Evolutionary conservation across 64 coral and sea anemone genomes (phyloP).

Genomic region (Montipora foliosa): DNA sequence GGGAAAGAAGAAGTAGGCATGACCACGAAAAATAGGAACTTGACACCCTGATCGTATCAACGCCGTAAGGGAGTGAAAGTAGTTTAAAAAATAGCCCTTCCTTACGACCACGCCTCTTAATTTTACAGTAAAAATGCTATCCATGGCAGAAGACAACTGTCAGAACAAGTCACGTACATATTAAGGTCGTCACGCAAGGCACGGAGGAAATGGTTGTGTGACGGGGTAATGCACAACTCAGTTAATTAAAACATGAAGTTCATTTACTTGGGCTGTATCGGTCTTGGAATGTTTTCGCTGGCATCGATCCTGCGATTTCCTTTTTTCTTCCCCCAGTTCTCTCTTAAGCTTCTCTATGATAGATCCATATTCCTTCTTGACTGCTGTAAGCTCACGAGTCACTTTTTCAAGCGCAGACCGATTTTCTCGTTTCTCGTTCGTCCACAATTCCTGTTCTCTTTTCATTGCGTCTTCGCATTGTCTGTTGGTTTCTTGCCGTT

Average conservation of each 20-base stretch:
- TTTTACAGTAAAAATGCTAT: no score
- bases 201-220: no score
- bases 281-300: conserved; percentile 56
- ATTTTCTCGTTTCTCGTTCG: conserved; percentile 58
- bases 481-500: conserved; percentile 47
- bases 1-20: no score
- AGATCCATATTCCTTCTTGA: conserved; percentile 61
- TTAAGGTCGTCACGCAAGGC: neutral
- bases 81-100: no score
- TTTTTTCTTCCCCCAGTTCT: conserved; percentile 59
- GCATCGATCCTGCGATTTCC: conserved; percentile 18
- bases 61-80: no score
- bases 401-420: conserved; percentile 65
- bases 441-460: conserved; percentile 70
- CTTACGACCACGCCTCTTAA: no score
- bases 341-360: conserved; percentile 65
- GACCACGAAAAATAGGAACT: no score
- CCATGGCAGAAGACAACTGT: no score
- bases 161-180: no score
- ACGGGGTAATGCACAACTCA: neutral
- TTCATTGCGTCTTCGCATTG: conserved; percentile 62
- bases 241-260: neutral
- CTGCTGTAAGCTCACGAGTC: conserved; percentile 54
- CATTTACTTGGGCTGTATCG: conserved; percentile 61
- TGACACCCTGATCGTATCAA: no score